A percentile compares a stretch with the other conserved stretches of the same genome.
Evolutionary conservation across 2,113 vertebrate genomes (phyloP).

Genomic region (Solea solea): DNA sequence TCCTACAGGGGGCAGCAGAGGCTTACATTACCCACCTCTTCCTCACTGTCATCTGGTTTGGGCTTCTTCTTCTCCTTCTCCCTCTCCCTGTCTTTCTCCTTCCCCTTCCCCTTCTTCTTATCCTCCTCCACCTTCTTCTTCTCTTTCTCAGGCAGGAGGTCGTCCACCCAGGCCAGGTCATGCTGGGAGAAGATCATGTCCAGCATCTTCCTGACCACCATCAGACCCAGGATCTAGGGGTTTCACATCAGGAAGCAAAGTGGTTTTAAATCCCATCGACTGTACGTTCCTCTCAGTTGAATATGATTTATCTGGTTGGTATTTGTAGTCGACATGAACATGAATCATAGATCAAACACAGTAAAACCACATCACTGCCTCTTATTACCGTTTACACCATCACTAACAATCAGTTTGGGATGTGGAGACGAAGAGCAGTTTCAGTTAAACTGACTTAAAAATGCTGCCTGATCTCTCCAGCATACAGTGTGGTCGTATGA

Average conservation of each 20-base stretch:
- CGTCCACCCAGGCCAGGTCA: conserved; percentile 95
- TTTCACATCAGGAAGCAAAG: neutral
- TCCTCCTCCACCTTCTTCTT: conserved; percentile 92
- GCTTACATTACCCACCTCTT: conserved; percentile 75
- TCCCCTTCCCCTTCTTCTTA: conserved; percentile 74
- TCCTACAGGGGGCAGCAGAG: conserved; percentile 70
- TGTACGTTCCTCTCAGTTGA: conserved; percentile 10
- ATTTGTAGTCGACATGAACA: conserved; percentile 13
- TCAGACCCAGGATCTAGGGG: conserved; percentile 90
- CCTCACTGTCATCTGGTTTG: conserved; percentile 68
- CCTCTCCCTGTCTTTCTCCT: conserved; percentile 72
- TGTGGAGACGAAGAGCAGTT: neutral
- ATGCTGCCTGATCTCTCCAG: too few relatives aligned
- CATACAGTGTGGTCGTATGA: too few relatives aligned
- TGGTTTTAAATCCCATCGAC: neutral
- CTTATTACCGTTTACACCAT: neutral
- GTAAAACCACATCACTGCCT: neutral
- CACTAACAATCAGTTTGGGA: neutral
- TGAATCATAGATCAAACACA: neutral
- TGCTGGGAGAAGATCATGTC: conserved; percentile 95
- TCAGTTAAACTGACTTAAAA: neutral
- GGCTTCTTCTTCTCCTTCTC: conserved; percentile 75
- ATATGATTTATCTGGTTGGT: conserved; percentile 15
- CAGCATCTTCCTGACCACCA: conserved; percentile 90
- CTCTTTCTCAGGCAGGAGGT: conserved; percentile 93